These are phyloP conservation scores for Phlogophora meticulosa DNA, from an alignment of 2,888 invertebrate genomes.

Conservation along the genomic window DNA sequence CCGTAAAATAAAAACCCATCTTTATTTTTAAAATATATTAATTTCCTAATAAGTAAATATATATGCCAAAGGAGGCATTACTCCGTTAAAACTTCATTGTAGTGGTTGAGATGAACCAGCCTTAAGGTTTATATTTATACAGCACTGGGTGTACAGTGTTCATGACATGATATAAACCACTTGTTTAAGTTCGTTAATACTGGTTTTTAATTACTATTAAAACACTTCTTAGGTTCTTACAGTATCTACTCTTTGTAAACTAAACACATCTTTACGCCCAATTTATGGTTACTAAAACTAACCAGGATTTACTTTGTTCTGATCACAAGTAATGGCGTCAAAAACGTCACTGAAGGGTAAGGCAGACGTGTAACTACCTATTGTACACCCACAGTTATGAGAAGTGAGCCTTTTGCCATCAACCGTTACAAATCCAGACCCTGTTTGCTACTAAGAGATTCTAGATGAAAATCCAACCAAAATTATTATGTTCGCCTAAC, in stretches of 20 bases:
- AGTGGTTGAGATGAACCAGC: neutral
- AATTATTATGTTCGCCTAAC: too few species aligned
- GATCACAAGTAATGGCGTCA: neutral
- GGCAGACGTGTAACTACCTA: too few species aligned
- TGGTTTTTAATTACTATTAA: slow-evolving; percentile 8
- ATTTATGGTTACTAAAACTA: neutral
- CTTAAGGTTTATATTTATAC: slow-evolving; percentile 9
- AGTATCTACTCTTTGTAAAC: too few species aligned
- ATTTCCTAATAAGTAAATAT: neutral
- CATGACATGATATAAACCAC: slow-evolving; percentile 19
- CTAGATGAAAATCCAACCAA: too few species aligned
- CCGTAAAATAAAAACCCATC: too few species aligned
- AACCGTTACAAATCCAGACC: too few species aligned
- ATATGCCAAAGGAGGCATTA: neutral
- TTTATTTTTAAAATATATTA: too few species aligned
- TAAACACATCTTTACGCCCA: too few species aligned
- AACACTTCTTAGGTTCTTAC: neutral
- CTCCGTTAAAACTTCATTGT: slow-evolving; percentile 15
- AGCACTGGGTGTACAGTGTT: slow-evolving; percentile 1
- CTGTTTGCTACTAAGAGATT: too few species aligned
- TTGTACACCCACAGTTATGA: too few species aligned
- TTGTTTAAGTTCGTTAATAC: slow-evolving; percentile 22
- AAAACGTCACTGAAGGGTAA: too few species aligned
- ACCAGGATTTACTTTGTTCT: neutral
- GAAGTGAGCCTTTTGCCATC: too few species aligned